A percentile compares a stretch with the other conserved stretches of the same genome.
phyloP scores from a whole-genome alignment of 2,113 vertebrate genomes.

The Lasiurus cinereus region DNA sequence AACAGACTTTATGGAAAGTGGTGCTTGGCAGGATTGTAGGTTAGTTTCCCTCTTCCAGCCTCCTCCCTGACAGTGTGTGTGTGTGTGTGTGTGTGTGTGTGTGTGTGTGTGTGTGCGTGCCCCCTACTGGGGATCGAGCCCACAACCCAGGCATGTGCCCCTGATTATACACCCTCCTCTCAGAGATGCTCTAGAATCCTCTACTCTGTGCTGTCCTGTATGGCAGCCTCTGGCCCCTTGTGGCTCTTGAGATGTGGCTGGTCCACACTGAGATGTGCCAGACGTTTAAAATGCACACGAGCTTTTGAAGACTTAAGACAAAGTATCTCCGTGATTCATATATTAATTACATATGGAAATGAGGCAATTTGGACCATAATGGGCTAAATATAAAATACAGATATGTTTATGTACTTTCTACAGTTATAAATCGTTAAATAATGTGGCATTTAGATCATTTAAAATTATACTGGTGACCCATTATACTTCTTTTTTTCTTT shows the following conservation, averaged over 20 bases:
- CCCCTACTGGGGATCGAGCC: no score
- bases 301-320: neutral
- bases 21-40: constrained; percentile 78
- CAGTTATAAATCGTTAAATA: no score
- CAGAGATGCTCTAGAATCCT: neutral
- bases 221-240: neutral
- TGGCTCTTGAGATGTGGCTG: neutral
- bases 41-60: constrained; percentile 76
- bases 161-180: neutral
- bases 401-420: neutral
- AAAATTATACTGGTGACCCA: neutral
- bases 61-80: constrained; percentile 70
- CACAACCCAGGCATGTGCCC: no score
- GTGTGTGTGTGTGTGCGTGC: no score
- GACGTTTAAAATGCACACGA: neutral
- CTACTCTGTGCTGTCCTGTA: neutral
- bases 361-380: neutral
- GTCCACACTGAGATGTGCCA: neutral
- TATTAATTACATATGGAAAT: neutral
- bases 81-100: no score
- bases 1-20: constrained; percentile 81
- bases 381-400: neutral
- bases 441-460: neutral
- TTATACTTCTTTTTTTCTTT: neutral
- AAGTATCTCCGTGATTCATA: neutral